Base-by-base conservation (phyloP, 2,797 vertebrate species). In the Ammospiza maritima region DNA sequence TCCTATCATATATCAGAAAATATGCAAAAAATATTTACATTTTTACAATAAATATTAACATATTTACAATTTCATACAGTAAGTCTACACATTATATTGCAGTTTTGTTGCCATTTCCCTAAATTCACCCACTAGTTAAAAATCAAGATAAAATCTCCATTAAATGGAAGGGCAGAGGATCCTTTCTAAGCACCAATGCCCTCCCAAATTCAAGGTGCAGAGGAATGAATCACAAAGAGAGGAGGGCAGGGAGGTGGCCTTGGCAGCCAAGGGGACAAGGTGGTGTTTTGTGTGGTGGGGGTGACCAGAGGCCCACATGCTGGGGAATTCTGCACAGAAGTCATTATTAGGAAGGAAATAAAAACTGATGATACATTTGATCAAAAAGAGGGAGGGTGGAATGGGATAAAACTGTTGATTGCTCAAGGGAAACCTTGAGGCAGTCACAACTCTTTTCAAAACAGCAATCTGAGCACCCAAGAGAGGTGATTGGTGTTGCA, bases 181-280 rank as follows among this genome's bases (percentile, higher is more conserved):
- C 3, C 8, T 88, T 64, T 78, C 48, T 48, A 50, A 88, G 61
- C 61, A 47, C 4, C 1, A 3, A 0, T 16, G 18, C 32, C n/a
- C 25, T 71, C 23, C 34, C 29, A 57, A 13, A 93, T 61, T 78
- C 50, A 61, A 87, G 66, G 62, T 61, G 82, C 50, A 85, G 87
- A 48, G 38, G 40, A 88, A 50, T 7, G 4, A 71, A 32, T 10
- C 13, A 8, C 10, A 5, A 61, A 71, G 51, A 64, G 16, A 85
- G 38, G 34, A 34, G 34, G 8, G 17, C 9, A 57, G 38, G 53
- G 70, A 71, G 10, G 7, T 60, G 22, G 23, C 58, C 17, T 40
- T 44, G 38, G 42, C 38, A 86, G 40, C 8, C 58, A 42, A n/a
- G 45, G 19, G 38, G 16, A 75, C 1, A 5, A 69, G 32, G 30